A percentile compares a stretch with the other conserved stretches of the same genome.
phyloP scores from a whole-genome alignment of 2,113 vertebrate genomes.

The Anoura caudifer region DNA sequence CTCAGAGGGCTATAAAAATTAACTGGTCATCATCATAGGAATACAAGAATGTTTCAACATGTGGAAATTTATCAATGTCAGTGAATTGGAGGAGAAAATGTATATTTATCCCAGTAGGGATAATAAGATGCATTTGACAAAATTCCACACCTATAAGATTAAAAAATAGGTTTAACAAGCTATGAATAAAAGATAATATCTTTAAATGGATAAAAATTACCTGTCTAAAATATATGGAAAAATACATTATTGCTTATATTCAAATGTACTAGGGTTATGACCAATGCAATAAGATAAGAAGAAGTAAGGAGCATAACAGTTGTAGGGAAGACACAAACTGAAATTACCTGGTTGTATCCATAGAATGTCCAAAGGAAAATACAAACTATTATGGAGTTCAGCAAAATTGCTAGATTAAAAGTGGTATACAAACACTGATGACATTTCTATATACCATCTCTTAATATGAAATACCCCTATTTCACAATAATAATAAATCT shows the following conservation, averaged over 20 bases:
- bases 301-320: background rate
- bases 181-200: background rate
- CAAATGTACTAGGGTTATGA: background rate
- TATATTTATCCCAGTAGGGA: background rate
- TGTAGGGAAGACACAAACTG: background rate
- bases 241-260: conserved; percentile 15
- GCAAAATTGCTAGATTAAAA: background rate
- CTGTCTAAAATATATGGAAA: background rate
- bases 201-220: background rate
- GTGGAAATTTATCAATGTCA: background rate
- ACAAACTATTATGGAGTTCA: background rate
- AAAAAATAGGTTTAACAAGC: background rate
- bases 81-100: background rate
- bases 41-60: background rate
- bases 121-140: background rate
- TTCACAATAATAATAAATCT: background rate
- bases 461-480: background rate
- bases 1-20: background rate
- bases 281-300: background rate
- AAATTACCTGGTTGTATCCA: background rate
- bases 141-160: background rate
- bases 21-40: background rate
- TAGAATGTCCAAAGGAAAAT: background rate
- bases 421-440: background rate
- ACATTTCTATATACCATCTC: background rate